phyloP scores from a whole-genome alignment of 2,113 vertebrate genomes.

The Sula dactylatra region DNA sequence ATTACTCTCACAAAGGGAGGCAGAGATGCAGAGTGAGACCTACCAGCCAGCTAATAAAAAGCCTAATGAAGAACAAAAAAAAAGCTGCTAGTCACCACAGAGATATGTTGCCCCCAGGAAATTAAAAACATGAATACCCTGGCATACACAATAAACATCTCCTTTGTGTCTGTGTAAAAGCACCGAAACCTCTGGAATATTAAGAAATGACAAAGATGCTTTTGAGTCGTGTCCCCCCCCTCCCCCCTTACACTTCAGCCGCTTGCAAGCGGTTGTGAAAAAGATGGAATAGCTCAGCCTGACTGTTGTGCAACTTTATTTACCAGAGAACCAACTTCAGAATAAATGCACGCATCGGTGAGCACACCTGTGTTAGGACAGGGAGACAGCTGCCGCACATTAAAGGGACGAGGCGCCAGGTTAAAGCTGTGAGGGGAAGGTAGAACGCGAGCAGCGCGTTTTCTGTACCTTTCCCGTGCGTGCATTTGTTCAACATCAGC shows the following conservation, averaged over 20 bases:
- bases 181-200: background rate
- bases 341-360: accelerated
- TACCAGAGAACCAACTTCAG: background rate
- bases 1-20: background rate
- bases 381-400: background rate
- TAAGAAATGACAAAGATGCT: background rate
- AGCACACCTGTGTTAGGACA: background rate
- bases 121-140: conserved; percentile 20
- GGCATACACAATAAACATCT: background rate
- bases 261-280: background rate
- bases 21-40: background rate
- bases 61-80: conserved; percentile 4
- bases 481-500: accelerated
- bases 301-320: background rate
- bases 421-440: background rate
- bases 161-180: background rate
- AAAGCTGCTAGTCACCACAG: background rate
- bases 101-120: conserved; percentile 52
- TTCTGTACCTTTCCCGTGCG: accelerated
- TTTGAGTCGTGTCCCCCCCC: background rate
- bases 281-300: background rate
- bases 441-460: accelerated
- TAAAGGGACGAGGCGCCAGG: background rate
- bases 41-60: conserved; percentile 25
- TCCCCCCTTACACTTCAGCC: background rate